Evolutionary conservation across 1,140 invertebrate genomes (phyloP), one percentile per base, ranked within the genome.

Genomic region (Macrocentrus cingulum): DNA sequence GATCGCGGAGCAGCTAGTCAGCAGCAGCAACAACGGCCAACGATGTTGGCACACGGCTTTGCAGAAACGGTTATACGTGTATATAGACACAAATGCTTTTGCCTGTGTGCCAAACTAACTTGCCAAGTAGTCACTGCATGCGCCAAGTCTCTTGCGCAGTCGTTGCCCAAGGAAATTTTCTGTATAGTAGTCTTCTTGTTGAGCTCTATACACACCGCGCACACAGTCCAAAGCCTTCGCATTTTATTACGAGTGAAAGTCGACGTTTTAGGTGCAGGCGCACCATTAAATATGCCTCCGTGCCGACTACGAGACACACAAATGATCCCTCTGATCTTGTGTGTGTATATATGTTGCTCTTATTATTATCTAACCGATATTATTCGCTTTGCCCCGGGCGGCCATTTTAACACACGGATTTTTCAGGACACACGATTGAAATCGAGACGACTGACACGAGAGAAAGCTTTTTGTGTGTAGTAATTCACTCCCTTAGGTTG

Each of bases 211-310:
- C 49, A 25, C 23, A 25, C 15, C 51, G 19, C 51, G n/a, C 32
- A 45, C 45, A 7, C 16, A 22, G 44, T 48, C 23, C 54, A 59
- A n/a, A 59, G 59, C 66, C 63, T 63, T 66, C 66, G 60, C 63
- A 62, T 68, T 68, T 66, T 68, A 68, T 66, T 66, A 68, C 62
- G 64, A 68, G 66, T 68, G 66, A 68, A 68, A 68, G 66, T 66
- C 63, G 44, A 48, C 59, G 55, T 64, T 66, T 66, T 66, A 66
- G 65, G 65, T 59, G 37, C 56, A 58, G 46, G 60, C 62, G 53
- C 45, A 56, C 29, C 61, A 61, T 62, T 60, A 63, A 66, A 66
- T 63, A 66, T 63, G 51, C 58, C 51, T 42, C 29, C 39, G 41
- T 44, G 19, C 15, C 39, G n/a, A 51, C 16, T 51, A 51, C 32